These are phyloP conservation scores for Actinernus sp. DNA, from an alignment of 92 coral and sea anemone genomes.

Conservation along the genomic window DNA sequence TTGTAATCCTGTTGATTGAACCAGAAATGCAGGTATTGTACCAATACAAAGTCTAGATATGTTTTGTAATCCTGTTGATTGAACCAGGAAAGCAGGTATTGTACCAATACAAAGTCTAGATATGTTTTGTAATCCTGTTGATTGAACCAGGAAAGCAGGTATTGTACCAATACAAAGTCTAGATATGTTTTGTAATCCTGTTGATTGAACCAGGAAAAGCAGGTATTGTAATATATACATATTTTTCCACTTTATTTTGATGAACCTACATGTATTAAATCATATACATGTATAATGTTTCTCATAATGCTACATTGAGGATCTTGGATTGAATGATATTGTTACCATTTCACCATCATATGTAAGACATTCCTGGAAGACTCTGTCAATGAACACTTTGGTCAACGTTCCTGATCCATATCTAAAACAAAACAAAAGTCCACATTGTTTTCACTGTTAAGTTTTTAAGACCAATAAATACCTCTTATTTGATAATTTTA, in stretches of 20 bases:
- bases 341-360: slow-evolving; percentile 99
- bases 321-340: too few relatives aligned
- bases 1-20: slow-evolving; percentile 99
- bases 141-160: too few relatives aligned
- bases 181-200: slow-evolving; percentile 98
- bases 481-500: too few relatives aligned
- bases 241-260: too few relatives aligned
- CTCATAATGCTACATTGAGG: neutral
- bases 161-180: slow-evolving; percentile 98
- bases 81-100: too few relatives aligned
- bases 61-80: slow-evolving; percentile 99
- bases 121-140: slow-evolving; percentile 99
- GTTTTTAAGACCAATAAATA: too few relatives aligned
- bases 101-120: slow-evolving; percentile 95
- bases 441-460: too few relatives aligned
- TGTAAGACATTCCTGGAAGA: slow-evolving; percentile 96
- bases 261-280: too few relatives aligned
- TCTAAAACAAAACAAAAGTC: slow-evolving; percentile 53
- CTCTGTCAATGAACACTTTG: slow-evolving; percentile 91
- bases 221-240: too few relatives aligned
- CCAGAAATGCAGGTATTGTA: too few relatives aligned
- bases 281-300: too few relatives aligned
- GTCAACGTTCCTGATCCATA: slow-evolving; percentile 98
- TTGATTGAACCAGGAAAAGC: too few relatives aligned
- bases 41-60: slow-evolving; percentile 95